These are phyloP conservation scores for Sycobia sp. DNA, from an alignment of 1,140 invertebrate genomes.

Conservation along the genomic window DNA sequence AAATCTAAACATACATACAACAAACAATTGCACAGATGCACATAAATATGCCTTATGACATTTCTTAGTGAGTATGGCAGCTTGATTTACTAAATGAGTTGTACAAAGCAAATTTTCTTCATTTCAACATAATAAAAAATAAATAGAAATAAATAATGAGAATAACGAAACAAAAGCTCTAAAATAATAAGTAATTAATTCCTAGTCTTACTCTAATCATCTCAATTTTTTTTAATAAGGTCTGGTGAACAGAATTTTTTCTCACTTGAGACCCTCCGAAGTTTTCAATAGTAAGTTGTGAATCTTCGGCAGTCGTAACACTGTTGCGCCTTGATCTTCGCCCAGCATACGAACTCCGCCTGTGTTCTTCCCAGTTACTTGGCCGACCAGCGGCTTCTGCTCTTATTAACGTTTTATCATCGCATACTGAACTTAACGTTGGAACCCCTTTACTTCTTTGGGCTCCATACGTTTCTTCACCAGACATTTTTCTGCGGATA, in stretches of 20 bases:
- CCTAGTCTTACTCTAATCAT: constrained; percentile 38
- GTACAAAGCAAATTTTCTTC: constrained; percentile 18
- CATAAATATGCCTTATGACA: too few relatives aligned
- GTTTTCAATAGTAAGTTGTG: constrained; percentile 88
- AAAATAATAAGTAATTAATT: constrained; percentile 34
- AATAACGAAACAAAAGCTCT: constrained; percentile 30
- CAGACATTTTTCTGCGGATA: constrained; percentile 48
- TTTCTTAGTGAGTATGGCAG: constrained; percentile 19
- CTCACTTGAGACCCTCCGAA: constrained; percentile 82
- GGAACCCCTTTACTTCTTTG: constrained; percentile 78
- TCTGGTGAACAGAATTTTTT: constrained; percentile 36
- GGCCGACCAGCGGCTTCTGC: constrained; percentile 77
- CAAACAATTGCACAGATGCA: too few relatives aligned
- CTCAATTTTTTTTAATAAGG: constrained; percentile 38
- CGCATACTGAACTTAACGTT: constrained; percentile 73
- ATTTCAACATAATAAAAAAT: constrained; percentile 23
- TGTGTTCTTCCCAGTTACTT: constrained; percentile 80
- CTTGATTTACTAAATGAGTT: neutral
- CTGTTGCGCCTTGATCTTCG: constrained; percentile 83
- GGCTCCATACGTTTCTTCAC: constrained; percentile 77
- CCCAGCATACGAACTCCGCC: constrained; percentile 76
- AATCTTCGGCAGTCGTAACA: constrained; percentile 81
- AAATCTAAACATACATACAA: too few relatives aligned
- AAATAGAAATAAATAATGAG: constrained; percentile 20
- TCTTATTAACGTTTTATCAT: constrained; percentile 59